Conservation (phyloP, 2,888 invertebrate genomes). For the Idaea dimidiata region DNA sequence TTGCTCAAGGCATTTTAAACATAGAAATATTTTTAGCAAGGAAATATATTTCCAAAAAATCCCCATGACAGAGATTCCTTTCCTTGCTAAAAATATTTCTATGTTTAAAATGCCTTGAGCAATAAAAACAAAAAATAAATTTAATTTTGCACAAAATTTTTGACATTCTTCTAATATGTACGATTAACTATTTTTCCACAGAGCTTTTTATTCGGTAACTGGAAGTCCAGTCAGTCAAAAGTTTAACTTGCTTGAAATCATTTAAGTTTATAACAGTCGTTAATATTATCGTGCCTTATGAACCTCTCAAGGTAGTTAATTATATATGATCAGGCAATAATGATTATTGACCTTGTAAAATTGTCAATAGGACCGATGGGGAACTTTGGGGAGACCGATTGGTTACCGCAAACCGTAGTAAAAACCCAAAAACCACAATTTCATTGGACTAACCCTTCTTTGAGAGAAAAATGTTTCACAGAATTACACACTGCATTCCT, state of each 20-base stretch:
- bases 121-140: too few relatives aligned
- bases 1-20: too few relatives aligned
- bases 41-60: too few relatives aligned
- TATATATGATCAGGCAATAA: constrained; percentile 71
- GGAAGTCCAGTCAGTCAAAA: constrained; percentile 5
- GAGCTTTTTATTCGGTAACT: background rate
- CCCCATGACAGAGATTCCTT: too few relatives aligned
- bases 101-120: too few relatives aligned
- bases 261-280: constrained; percentile 18
- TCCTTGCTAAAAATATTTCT: too few relatives aligned
- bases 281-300: constrained; percentile 26
- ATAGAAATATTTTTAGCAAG: too few relatives aligned
- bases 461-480: background rate
- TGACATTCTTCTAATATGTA: too few relatives aligned
- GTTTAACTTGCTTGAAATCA: constrained; percentile 20
- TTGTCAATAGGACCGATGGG: constrained; percentile 72
- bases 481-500: background rate
- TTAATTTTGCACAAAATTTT: too few relatives aligned
- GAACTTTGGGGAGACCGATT: constrained; percentile 60
- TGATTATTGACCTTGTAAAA: constrained; percentile 77
- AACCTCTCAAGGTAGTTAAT: constrained; percentile 68
- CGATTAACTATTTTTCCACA: background rate
- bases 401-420: constrained; percentile 50
- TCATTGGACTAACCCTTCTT: background rate
- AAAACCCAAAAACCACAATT: constrained; percentile 32